Conservation (phyloP, 2,888 invertebrate species). For the Sinotaia quadrata region DNA sequence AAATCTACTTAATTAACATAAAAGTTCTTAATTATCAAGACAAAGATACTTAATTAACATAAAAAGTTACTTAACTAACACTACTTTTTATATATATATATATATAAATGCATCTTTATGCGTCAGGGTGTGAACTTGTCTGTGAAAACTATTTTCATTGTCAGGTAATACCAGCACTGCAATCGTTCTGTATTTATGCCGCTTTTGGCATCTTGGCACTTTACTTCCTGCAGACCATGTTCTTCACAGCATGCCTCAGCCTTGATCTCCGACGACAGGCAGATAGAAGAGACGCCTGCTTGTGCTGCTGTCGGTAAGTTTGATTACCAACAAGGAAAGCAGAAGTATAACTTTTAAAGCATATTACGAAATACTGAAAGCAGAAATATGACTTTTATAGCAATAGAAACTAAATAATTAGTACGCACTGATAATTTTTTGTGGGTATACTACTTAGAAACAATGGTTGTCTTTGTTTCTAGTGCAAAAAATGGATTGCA, state of each 20-base stretch:
- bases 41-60: too few species aligned
- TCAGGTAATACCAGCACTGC: constrained; percentile 84
- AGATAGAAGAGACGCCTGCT: constrained; percentile 46
- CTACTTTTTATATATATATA: neutral
- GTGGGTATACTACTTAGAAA: too few species aligned
- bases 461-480: too few species aligned
- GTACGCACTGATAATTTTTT: too few species aligned
- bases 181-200: constrained; percentile 87
- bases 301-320: constrained; percentile 80
- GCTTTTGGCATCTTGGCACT: constrained; percentile 84
- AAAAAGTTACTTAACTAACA: neutral
- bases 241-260: constrained; percentile 84
- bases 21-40: too few species aligned
- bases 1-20: too few species aligned
- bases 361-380: too few species aligned
- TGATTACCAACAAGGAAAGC: constrained; percentile 74
- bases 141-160: constrained; percentile 17
- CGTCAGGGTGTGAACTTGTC: neutral
- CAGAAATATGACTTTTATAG: too few species aligned
- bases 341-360: too few species aligned
- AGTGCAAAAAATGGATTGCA: too few species aligned
- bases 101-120: neutral
- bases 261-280: constrained; percentile 77
- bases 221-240: constrained; percentile 80
- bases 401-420: too few species aligned